Percentiles rank a stretch among this genome's conserved stretches.
Conservation (phyloP, 35 echinoderm and acorn worm genomes). For the Apostichopus californicus region DNA sequence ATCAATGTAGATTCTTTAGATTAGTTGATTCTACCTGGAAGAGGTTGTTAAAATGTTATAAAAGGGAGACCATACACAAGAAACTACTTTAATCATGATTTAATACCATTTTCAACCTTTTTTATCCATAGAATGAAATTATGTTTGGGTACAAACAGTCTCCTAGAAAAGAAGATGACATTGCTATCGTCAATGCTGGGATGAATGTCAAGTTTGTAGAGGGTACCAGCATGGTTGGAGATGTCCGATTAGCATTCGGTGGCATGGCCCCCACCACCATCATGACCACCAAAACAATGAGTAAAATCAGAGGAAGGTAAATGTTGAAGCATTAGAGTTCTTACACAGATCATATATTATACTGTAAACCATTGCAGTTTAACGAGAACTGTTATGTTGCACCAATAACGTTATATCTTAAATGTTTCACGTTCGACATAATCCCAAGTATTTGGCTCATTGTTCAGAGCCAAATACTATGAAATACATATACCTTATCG, state of each 20-base stretch:
- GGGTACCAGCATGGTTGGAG: constrained; percentile 52
- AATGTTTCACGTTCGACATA: too few species aligned
- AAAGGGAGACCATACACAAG: too few species aligned
- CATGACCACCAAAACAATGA: constrained; percentile 72
- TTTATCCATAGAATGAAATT: constrained; percentile 69
- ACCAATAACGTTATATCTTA: too few species aligned
- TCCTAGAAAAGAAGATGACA: constrained; percentile 83
- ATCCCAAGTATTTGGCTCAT: too few species aligned
- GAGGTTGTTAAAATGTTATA: too few species aligned
- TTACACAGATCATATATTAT: too few species aligned
- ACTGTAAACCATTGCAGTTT: too few species aligned
- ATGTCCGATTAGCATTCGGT: constrained; percentile 60
- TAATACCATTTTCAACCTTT: not conserved
- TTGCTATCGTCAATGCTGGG: constrained; percentile 88
- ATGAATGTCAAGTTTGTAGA: constrained; percentile 71
- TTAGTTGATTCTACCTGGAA: too few species aligned
- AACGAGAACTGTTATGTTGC: not conserved
- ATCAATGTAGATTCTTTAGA: too few species aligned
- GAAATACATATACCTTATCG: too few species aligned
- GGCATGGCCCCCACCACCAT: constrained; percentile 92
- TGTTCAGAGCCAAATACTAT: too few species aligned
- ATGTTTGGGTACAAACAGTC: constrained; percentile 87
- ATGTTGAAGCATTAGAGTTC: not conserved
- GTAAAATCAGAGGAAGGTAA: constrained; percentile 63
- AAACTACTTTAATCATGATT: too few species aligned